Evolutionary conservation across 2,113 vertebrate genomes (phyloP).

Genomic region (Archocentrus centrarchus): DNA sequence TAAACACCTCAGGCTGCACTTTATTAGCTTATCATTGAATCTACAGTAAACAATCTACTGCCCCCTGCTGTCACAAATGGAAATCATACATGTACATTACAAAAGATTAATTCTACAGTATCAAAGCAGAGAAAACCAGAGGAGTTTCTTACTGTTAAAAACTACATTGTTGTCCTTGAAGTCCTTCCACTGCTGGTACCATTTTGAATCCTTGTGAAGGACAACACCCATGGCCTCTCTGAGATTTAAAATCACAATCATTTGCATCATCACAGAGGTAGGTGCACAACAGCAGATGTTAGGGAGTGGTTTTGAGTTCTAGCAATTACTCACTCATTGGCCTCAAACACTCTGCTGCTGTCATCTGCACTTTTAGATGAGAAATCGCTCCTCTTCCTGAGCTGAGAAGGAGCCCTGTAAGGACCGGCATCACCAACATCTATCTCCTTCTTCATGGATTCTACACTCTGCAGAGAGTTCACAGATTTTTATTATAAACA

Average conservation of each 20-base stretch:
- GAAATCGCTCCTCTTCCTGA: constrained; percentile 92
- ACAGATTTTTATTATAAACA: not conserved
- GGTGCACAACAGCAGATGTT: not conserved
- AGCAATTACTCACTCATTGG: constrained; percentile 86
- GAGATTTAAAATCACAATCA: constrained; percentile 15
- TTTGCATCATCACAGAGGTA: not conserved
- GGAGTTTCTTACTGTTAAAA: constrained; percentile 89
- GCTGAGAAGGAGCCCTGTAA: constrained; percentile 87
- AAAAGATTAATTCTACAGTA: not conserved
- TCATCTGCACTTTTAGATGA: constrained; percentile 81
- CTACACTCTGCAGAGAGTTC: constrained; percentile 83
- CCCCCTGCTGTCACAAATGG: constrained; percentile 62
- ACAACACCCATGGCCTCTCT: constrained; percentile 93
- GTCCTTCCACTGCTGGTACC: constrained; percentile 98
- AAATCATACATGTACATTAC: not conserved
- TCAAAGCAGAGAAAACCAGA: not conserved
- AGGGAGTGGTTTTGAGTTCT: not conserved
- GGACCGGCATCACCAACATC: constrained; percentile 87
- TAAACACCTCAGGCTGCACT: not conserved
- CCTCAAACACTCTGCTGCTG: constrained; percentile 87
- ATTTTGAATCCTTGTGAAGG: constrained; percentile 96
- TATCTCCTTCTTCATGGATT: constrained; percentile 91
- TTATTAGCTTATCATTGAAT: not conserved
- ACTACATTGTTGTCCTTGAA: constrained; percentile 97
- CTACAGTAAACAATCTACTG: constrained; percentile 21